Evolutionary conservation across 2,888 invertebrate genomes (phyloP).

Genomic region (Erpobdella octoculata): DNA sequence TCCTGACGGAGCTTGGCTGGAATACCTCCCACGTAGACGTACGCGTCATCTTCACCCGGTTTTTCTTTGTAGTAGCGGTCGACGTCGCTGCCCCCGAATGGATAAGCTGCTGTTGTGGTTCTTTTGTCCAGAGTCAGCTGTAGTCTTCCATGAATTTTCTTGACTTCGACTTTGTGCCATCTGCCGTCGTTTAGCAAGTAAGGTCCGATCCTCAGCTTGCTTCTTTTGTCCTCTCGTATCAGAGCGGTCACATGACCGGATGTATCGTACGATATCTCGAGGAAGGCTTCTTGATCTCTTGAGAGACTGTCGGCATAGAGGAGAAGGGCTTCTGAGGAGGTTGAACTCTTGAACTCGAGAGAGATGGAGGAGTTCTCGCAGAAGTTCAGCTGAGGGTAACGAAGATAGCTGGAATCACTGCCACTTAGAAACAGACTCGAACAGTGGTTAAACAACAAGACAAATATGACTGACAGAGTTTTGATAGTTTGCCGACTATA

Average conservation of each 20-base stretch:
- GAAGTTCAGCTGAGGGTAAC: conserved; percentile 48
- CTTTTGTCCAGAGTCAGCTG: not conserved
- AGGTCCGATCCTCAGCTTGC: conserved; percentile 30
- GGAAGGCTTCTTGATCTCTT: conserved; percentile 79
- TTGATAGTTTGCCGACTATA: not conserved
- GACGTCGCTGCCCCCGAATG: conserved; percentile 42
- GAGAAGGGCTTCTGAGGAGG: conserved; percentile 61
- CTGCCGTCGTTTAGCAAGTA: conserved; percentile 70
- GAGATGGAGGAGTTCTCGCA: conserved; percentile 45
- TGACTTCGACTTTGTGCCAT: conserved; percentile 81
- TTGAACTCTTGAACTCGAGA: conserved; percentile 46
- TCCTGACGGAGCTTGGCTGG: conserved; percentile 38
- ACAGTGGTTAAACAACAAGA: not conserved
- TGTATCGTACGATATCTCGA: conserved; percentile 61
- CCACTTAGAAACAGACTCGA: conserved; percentile 36
- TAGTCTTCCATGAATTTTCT: not conserved
- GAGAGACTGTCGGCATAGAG: conserved; percentile 75
- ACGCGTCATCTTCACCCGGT: conserved; percentile 40
- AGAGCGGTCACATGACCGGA: conserved; percentile 62
- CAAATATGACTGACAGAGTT: too few relatives aligned
- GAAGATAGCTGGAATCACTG: conserved; percentile 41
- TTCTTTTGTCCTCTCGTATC: conserved; percentile 45
- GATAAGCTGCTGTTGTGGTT: conserved; percentile 33
- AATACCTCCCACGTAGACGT: conserved; percentile 48
- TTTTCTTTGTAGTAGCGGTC: conserved; percentile 44